Evolutionary conservation across 1,140 invertebrate species (phyloP).

Genomic region (Eupeodes corollae): DNA sequence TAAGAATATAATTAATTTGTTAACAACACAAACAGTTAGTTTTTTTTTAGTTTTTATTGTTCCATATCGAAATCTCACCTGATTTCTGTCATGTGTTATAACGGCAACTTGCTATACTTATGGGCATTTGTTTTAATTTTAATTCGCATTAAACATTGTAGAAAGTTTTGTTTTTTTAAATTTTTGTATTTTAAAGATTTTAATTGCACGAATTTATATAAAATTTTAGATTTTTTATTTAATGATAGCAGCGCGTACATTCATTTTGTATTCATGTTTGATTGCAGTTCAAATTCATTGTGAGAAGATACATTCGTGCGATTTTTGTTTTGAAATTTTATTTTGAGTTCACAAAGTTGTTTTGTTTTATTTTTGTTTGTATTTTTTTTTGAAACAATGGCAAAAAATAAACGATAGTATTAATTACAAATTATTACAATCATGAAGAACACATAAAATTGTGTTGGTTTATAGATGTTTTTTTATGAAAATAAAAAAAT

Average conservation of each 20-base stretch:
- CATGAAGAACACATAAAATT: too few species aligned
- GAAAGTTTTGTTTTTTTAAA: background rate
- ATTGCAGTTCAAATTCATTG: background rate
- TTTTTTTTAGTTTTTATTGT: background rate
- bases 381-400: too few species aligned
- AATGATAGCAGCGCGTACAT: background rate
- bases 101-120: conserved; percentile 8
- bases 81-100: conserved; percentile 6
- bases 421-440: too few species aligned
- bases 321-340: too few species aligned
- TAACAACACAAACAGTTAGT: background rate
- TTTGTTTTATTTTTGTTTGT: too few species aligned
- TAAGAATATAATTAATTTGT: background rate
- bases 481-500: too few species aligned
- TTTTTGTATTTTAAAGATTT: background rate
- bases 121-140: background rate
- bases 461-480: too few species aligned
- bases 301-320: background rate
- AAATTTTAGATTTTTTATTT: too few species aligned
- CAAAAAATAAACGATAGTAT: too few species aligned
- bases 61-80: conserved; percentile 4
- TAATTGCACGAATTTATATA: too few species aligned
- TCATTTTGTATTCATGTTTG: background rate
- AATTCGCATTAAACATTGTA: too few species aligned
- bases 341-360: too few species aligned